Evolutionary conservation across 2,113 vertebrate species (phyloP), one percentile per base, ranked within the genome.

Genomic region (Pontoporia blainvillei): DNA sequence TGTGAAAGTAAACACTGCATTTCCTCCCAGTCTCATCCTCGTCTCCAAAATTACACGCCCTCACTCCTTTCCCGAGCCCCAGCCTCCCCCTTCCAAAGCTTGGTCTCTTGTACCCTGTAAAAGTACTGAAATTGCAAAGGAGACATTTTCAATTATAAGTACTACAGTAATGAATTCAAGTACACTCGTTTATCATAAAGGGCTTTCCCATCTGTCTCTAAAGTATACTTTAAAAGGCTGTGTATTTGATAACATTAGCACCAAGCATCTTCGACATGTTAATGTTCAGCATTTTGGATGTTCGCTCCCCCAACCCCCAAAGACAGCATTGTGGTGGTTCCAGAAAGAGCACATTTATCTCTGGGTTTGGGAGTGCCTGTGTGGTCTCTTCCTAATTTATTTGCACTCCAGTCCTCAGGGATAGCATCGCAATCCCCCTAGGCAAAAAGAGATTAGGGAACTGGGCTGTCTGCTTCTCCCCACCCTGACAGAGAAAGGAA

Each of bases 331-430:
- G 91, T 94, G 90, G 88, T 95, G 81, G 92, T 96, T 98, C 93
- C 84, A 96, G 93, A 97, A 97, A 93, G 67, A 93, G 41, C 79
- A 96, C 95, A 93, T 39, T 96, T 85, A 85, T 92, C 31, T 59
- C 73, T 25, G n/a, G 76, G 86, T 79, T 92, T 69, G 86, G 61
- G 67, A 61, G 66, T 0, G 39, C 79, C 96, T 98, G 99, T 99
- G 99, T 99, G 99, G 99, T 98, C 99, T 98, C 87, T 97, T 98
- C 96, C 98, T 99, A 98, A 99, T 99, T 98, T 99, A 98, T 99
- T 98, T 98, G 97, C 97, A 98, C 98, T 98, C 96, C 97, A 98
- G 20, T 97, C 98, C 97, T 96, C 86, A 96, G 98, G 97, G 98
- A 99, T 97, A 97, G 97, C 98, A 96, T 98, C 95, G 73, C 97